Base-by-base conservation (phyloP, 2,113 vertebrate genomes). In the Spea multiplicata region DNA sequence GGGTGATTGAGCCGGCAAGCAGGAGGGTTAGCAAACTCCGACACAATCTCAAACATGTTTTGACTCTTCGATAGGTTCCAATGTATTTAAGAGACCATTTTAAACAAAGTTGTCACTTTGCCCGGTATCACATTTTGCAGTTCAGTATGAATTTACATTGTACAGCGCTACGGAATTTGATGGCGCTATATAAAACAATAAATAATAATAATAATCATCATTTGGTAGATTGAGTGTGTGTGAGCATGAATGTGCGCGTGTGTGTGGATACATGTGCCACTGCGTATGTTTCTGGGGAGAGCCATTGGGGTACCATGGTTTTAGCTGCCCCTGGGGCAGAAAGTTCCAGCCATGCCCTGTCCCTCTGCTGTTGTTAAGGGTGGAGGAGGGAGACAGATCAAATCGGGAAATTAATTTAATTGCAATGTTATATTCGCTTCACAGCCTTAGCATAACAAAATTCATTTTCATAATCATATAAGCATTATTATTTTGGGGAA, bases 11-110 rank as follows among this genome's bases (percentile, higher is more conserved):
- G 47, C 12, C 44, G 46, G 70, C 61, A 66, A 30, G 10, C 44
- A 49, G 44, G 62, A 47, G 16, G 4, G 61, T 66, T 10, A 52
- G 62, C 71, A 76, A 44, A 78, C 50, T 46, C 69, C 53, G 59
- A 71, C 76, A 79, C 71, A 71, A 78, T 61, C 13, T 46, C 69
- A 78, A 46, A 73, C 50, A 73, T 79, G 77, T 61, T 57, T 50
- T 53, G 77, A 45, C 69, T 72, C 30, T 44, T 46, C 5, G 73
- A 73, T 72, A 62, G 66, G 62, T 6, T 46, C 12, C 73, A 73
- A 62, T 79, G 66, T 44, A 73, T 64, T n/a, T 55, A 13, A 47
- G 61, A 53, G 50, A 8, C 50, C 10, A n/a, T n/a, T n/a, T n/a
- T n/a, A 10, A 53, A 53, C 1, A 53, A 30, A 30, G 30, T 44